These are phyloP conservation scores for Phalera bucephala DNA, from an alignment of 2,888 invertebrate genomes.

Conservation along the genomic window DNA sequence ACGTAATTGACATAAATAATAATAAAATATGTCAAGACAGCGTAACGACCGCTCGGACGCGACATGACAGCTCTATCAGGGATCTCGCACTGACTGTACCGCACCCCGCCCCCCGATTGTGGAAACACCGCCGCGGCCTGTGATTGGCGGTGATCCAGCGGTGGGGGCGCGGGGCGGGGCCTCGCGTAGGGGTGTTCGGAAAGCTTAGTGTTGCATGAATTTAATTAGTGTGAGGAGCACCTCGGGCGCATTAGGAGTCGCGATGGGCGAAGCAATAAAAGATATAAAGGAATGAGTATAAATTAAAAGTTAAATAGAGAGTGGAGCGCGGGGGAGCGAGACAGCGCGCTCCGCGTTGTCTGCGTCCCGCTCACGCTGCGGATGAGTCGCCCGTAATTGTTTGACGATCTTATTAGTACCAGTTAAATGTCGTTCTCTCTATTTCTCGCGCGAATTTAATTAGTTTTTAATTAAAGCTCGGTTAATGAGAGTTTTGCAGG, in stretches of 20 bases:
- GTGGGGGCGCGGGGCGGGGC: slow-evolving; percentile 44
- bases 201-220: slow-evolving; percentile 82
- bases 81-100: slow-evolving; percentile 70
- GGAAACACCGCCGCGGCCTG: slow-evolving; percentile 33
- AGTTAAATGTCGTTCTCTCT: slow-evolving; percentile 81
- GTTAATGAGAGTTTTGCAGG: slow-evolving; percentile 72
- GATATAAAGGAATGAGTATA: slow-evolving; percentile 84
- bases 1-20: slow-evolving; percentile 83
- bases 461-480: slow-evolving; percentile 77
- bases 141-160: slow-evolving; percentile 45
- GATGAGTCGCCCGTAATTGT: slow-evolving; percentile 77
- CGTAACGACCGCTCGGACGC: slow-evolving; percentile 78
- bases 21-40: slow-evolving; percentile 81
- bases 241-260: slow-evolving; percentile 82
- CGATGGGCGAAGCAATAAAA: slow-evolving; percentile 83
- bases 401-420: slow-evolving; percentile 84
- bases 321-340: slow-evolving; percentile 54
- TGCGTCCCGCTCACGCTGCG: slow-evolving; percentile 41
- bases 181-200: slow-evolving; percentile 47
- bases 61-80: slow-evolving; percentile 81
- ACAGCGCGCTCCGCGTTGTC: slow-evolving; percentile 20
- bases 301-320: slow-evolving; percentile 84
- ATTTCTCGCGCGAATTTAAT: slow-evolving; percentile 81
- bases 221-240: slow-evolving; percentile 82
- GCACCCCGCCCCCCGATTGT: slow-evolving; percentile 40